These are phyloP conservation scores for Pogonus chalceus DNA, from an alignment of 1,140 invertebrate species.

Conservation along the genomic window DNA sequence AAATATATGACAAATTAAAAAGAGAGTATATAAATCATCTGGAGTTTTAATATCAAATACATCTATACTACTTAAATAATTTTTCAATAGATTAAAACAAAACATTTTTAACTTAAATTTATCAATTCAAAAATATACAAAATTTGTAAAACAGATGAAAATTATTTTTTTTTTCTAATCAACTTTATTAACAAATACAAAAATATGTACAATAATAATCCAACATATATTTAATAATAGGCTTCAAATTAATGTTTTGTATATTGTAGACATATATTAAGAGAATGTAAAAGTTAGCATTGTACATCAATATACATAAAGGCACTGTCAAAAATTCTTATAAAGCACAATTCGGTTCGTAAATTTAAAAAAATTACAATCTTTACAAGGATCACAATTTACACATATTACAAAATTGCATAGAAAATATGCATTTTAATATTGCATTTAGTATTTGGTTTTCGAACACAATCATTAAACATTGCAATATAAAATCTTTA, in stretches of 20 bases:
- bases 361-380: not conserved
- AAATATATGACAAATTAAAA: slow-evolving; percentile 14
- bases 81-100: too few relatives aligned
- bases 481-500: too few relatives aligned
- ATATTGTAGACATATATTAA: not conserved
- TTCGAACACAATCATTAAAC: too few relatives aligned
- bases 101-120: too few relatives aligned
- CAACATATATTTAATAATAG: not conserved
- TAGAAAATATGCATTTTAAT: not conserved
- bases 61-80: not conserved
- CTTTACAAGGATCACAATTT: not conserved
- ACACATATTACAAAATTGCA: not conserved
- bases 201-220: slow-evolving; percentile 4
- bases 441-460: not conserved
- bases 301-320: slow-evolving; percentile 2
- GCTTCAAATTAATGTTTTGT: not conserved
- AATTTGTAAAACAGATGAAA: too few relatives aligned
- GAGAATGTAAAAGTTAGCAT: slow-evolving; percentile 2
- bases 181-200: slow-evolving; percentile 3
- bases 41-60: slow-evolving; percentile 12
- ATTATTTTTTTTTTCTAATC: too few relatives aligned
- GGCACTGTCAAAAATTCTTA: not conserved
- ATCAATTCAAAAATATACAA: not conserved
- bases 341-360: not conserved
- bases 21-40: slow-evolving; percentile 14